These are phyloP conservation scores for Ageneiosus marmoratus DNA, from an alignment of 2,113 vertebrate species.

Conservation along the genomic window DNA sequence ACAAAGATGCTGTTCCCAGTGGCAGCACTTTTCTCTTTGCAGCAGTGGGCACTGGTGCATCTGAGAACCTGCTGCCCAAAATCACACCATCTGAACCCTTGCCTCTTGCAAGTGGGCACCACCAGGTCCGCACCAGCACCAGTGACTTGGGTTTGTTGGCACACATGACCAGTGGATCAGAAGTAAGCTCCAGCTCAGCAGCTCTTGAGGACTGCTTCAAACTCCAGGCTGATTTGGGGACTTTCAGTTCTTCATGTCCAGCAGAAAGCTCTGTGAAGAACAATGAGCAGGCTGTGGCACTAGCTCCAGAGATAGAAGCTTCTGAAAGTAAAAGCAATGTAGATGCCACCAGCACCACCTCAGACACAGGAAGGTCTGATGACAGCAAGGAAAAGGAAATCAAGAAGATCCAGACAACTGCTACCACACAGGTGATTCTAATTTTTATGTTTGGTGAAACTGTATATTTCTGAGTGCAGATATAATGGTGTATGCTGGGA, in stretches of 20 bases:
- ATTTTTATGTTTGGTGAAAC: background rate
- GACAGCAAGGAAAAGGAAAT: slow-evolving; percentile 95
- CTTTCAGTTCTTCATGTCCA: slow-evolving; percentile 73
- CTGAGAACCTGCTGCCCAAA: slow-evolving; percentile 83
- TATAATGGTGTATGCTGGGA: background rate
- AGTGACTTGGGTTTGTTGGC: slow-evolving; percentile 82
- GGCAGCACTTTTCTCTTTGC: slow-evolving; percentile 91
- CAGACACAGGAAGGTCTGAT: slow-evolving; percentile 93
- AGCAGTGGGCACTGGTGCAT: slow-evolving; percentile 76
- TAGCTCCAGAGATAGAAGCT: slow-evolving; percentile 72
- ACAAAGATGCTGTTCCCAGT: slow-evolving; percentile 89
- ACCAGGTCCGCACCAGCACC: slow-evolving; percentile 78
- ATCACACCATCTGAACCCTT: slow-evolving; percentile 78
- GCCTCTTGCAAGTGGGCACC: slow-evolving; percentile 77
- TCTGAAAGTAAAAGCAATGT: slow-evolving; percentile 84
- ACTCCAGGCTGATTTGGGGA: slow-evolving; percentile 78
- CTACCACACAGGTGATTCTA: slow-evolving; percentile 86
- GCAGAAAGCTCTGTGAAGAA: slow-evolving; percentile 71
- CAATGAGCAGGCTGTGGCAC: slow-evolving; percentile 70
- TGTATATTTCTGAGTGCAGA: no score
- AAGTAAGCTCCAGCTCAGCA: slow-evolving; percentile 75
- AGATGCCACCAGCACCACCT: slow-evolving; percentile 76
- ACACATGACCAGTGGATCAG: slow-evolving; percentile 79
- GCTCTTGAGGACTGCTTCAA: slow-evolving; percentile 87
- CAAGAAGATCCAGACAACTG: slow-evolving; percentile 95